Conservation (phyloP, 2,113 vertebrate species). For the Scolopax mira region DNA sequence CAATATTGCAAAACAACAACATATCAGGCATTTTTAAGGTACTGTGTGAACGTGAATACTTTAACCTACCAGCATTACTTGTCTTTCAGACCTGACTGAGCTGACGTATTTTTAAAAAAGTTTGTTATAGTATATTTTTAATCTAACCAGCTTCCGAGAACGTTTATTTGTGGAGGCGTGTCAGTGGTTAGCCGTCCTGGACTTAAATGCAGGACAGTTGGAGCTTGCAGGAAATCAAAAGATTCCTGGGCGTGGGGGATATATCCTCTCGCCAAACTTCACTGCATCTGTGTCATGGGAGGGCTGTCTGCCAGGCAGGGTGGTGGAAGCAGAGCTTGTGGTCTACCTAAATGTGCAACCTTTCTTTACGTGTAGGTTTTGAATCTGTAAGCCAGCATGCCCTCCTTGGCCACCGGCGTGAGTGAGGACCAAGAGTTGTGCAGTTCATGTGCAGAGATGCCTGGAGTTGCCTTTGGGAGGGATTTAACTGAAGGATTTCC, state of each 20-base stretch:
- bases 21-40: background rate
- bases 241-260: background rate
- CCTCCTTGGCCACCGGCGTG: background rate
- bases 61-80: background rate
- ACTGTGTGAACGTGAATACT: background rate
- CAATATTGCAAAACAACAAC: background rate
- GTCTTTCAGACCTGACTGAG: background rate
- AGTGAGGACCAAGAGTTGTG: background rate
- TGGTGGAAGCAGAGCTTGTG: background rate
- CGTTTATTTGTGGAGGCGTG: background rate
- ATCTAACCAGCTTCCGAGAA: background rate
- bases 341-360: background rate
- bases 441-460: background rate
- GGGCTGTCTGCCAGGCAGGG: background rate
- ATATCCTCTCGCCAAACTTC: background rate
- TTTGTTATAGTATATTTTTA: constrained; percentile 9
- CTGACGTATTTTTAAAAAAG: background rate
- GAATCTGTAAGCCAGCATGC: background rate
- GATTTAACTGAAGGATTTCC: background rate
- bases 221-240: background rate
- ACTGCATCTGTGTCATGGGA: background rate
- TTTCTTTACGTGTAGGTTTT: background rate
- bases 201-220: background rate
- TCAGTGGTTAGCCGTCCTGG: background rate
- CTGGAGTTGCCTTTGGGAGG: background rate